Base-by-base conservation (phyloP, 92 coral and sea anemone species). In the Umimayanthus kanabou region DNA sequence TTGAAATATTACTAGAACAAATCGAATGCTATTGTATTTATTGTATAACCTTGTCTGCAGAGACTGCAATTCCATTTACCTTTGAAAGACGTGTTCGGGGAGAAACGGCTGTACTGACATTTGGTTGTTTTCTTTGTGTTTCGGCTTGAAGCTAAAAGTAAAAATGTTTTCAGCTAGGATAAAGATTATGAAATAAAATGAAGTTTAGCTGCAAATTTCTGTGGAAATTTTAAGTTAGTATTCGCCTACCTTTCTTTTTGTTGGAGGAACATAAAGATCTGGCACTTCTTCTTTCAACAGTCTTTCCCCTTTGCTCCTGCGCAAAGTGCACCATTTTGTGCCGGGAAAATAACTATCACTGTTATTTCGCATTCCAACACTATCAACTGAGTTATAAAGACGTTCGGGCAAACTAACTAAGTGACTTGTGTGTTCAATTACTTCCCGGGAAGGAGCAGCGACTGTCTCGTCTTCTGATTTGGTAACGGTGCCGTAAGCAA, bases 301-400 rank as follows among this genome's bases (percentile, higher is more conserved):
- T 69, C 37, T 22, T 69, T 69, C 28, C 11, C 20, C 37, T 69
- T 69, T 69, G 11, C 22, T 69, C 4, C 28, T 69, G 29, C 74
- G 23, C 29, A 37, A 55, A 69, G 74, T 69, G 74, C 28, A 69
- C 74, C 28, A 69, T 69, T 69, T 69, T 69, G 74, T 69, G 74
- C 74, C 74, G 22, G 74, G 74, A 11, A 69, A 69, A 69, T 69
- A 69, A 13, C 11, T 69, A 23, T 20, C 5, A 23, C 74, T 69
- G 28, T 69, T 7, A 11, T 22, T 69, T 69, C 7, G 4, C 74
- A 23, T 69, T 69, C 30, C 74, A 20, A 69, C 22, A 23, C 74
- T 69, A 11, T 28, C 74, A 5, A 69, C 74, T 69, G 74, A 4
- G 11, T 4, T 69, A 69, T 28, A 69, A 69, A 69, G 70, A 10